These are phyloP conservation scores for Gobiocypris rarus DNA, from an alignment of 2,113 vertebrate genomes.

Conservation along the genomic window DNA sequence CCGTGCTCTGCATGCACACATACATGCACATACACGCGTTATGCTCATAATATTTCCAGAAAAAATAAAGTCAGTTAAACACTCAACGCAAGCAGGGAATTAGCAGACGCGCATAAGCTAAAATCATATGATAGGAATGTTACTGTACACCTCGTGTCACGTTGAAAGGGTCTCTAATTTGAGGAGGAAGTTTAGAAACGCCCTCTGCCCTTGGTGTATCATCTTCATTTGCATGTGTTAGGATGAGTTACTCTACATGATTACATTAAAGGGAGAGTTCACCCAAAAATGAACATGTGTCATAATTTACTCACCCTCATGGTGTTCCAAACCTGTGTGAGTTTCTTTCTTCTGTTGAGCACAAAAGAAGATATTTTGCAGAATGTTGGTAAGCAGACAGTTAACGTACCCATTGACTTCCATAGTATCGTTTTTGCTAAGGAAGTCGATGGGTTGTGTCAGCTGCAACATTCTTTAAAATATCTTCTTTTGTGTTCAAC, in stretches of 20 bases:
- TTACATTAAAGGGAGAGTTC: constrained; percentile 46
- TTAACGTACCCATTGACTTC: too few species aligned
- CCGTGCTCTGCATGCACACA: constrained; percentile 71
- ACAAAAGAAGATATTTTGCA: too few species aligned
- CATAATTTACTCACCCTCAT: too few species aligned
- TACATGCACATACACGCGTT: neutral
- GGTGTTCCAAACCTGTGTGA: too few species aligned
- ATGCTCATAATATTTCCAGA: neutral
- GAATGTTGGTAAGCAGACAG: too few species aligned
- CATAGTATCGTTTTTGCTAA: too few species aligned
- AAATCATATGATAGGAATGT: neutral
- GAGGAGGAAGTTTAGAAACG: constrained; percentile 59
- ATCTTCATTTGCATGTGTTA: constrained; percentile 45
- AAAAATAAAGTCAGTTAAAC: constrained; percentile 15
- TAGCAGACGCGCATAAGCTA: neutral
- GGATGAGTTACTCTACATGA: constrained; percentile 59
- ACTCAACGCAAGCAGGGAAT: neutral
- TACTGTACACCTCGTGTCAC: constrained; percentile 43
- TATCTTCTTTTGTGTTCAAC: too few species aligned
- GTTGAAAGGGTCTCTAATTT: constrained; percentile 63
- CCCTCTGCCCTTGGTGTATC: constrained; percentile 52
- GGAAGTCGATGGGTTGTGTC: too few species aligned
- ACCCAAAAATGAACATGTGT: too few species aligned
- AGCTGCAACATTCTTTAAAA: too few species aligned
- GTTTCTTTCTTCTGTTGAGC: too few species aligned